Percentiles rank a stretch among this genome's conserved stretches.
Evolutionary conservation across 2,113 vertebrate genomes (phyloP).

Genomic region (Pedionomus torquatus): DNA sequence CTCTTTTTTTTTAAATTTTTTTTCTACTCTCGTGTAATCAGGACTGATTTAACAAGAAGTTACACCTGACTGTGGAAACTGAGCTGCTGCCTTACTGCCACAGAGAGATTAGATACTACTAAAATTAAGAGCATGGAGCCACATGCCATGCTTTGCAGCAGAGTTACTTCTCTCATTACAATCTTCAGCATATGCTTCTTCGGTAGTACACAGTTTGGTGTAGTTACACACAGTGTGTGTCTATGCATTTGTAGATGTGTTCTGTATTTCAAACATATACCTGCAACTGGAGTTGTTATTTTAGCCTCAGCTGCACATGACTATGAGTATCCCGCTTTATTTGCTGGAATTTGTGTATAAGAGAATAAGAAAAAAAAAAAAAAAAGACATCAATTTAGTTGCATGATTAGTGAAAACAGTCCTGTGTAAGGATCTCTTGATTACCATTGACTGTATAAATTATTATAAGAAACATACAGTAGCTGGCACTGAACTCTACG

Average conservation of each 20-base stretch:
- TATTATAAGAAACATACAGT: neutral
- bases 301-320: neutral
- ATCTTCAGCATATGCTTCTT: slow-evolving; percentile 8
- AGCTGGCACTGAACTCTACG: slow-evolving; percentile 34
- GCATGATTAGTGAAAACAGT: neutral
- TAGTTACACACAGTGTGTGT: neutral
- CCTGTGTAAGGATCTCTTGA: neutral
- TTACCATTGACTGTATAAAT: neutral
- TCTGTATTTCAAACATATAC: neutral
- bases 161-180: slow-evolving; percentile 63
- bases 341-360: neutral
- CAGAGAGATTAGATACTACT: slow-evolving; percentile 55
- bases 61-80: slow-evolving; percentile 55
- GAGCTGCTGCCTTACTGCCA: slow-evolving; percentile 41
- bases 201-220: neutral
- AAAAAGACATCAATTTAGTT: neutral
- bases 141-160: slow-evolving; percentile 42
- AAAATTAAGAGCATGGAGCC: slow-evolving; percentile 46
- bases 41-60: neutral
- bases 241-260: neutral
- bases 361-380: neutral
- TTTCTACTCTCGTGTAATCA: neutral
- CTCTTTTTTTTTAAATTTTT: neutral
- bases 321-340: neutral
- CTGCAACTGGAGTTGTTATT: neutral